Evolutionary conservation across 2,113 vertebrate species (phyloP), one percentile per base, ranked within the genome.

Genomic region (Diphyllodes magnificus): DNA sequence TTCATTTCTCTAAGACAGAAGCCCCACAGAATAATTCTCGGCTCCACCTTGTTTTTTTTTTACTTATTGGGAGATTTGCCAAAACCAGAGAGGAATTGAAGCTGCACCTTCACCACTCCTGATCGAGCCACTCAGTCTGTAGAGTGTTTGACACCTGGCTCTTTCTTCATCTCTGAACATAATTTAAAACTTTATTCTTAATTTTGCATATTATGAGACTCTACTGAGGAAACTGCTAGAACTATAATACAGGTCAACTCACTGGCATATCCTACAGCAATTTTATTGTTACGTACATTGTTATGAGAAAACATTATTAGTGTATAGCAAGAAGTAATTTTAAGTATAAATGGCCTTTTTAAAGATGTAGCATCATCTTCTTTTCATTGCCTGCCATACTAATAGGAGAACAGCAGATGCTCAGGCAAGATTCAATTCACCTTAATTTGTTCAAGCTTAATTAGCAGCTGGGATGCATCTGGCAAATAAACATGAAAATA

Each of bases 371-470:
- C 49, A 85, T 92, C 95, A 69, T 91, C 96, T 91, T 94, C 86
- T 65, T 96, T 90, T 95, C 92, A 91, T 49, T 76, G 95, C 81
- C 86, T 96, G 78, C 92, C 93, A 95, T 94, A 80, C 92, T 97
- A 95, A 91, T 90, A 96, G 94, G 70, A 89, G 92, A 93, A 92
- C 65, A 96, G 90, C 96, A 97, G 96, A 97, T 97, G 96, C 94
- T 97, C 91, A 97, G 80, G 96, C 95, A 97, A 94, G 96, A 98
- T 98, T 98, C 97, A 98, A 97, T 98, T 98, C 97, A 98, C 97
- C 96, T 97, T 97, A 97, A 98, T 98, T 98, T 95, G 95, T 98
- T 98, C 96, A 96, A 92, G 96, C 97, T 98, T 98, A 98, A 98
- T 98, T 98, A 98, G 96, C 97, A 98, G 96, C 97, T 98, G 97